Conservation (phyloP, 2,113 vertebrate species). For the zebrafish (Danio rerio) region GRCz12tu NC_133176.1:23019501-23020000, state of each 20-base stretch:
- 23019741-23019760: slow-evolving; percentile 94
- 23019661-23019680: slow-evolving; percentile 98
- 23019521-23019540: slow-evolving; percentile 16
- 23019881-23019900: not conserved
- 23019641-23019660: slow-evolving; percentile 94
- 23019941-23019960: too few relatives aligned
- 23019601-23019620: not conserved
- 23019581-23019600: not conserved
- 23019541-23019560: not conserved
- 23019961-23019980: too few relatives aligned
- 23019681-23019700: slow-evolving; percentile 97
- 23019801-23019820: not conserved
- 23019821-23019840: not conserved
- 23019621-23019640: slow-evolving; percentile 67
- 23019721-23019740: slow-evolving; percentile 97
- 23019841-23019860: not conserved
- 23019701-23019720: slow-evolving; percentile 94
- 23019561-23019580: slow-evolving; percentile 2
- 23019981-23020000: too few relatives aligned
- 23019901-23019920: too few relatives aligned
- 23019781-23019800: slow-evolving; percentile 93
- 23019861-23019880: not conserved
- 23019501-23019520: not conserved
- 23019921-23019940: too few relatives aligned
- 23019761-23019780: slow-evolving; percentile 97